Percentiles rank a stretch among this genome's conserved stretches.
Conservation (phyloP, 2,113 vertebrate genomes). For the Notechis scutatus region DNA sequence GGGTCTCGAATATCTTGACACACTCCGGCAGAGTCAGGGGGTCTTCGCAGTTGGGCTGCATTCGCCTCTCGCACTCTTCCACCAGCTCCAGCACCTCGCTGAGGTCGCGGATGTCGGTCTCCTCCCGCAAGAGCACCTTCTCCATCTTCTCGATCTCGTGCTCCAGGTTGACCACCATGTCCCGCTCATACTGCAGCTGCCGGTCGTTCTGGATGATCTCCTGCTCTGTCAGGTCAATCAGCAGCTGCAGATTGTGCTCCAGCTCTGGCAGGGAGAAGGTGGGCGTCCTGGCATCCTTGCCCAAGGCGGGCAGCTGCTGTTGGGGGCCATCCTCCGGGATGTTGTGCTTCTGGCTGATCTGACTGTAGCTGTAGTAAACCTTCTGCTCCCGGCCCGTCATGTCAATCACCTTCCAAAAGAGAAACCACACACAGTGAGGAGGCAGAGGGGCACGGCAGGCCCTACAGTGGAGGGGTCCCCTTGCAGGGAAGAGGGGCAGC, state of each 20-base stretch:
- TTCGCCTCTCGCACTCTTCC: conserved; percentile 82
- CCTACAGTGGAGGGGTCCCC: not conserved
- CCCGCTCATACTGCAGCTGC: conserved; percentile 90
- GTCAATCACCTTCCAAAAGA: conserved; percentile 85
- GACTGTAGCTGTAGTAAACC: conserved; percentile 97
- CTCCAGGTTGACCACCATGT: conserved; percentile 87
- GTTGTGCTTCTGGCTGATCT: conserved; percentile 95
- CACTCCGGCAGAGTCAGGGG: conserved; percentile 82
- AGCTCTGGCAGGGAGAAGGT: conserved; percentile 90
- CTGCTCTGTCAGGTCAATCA: conserved; percentile 95
- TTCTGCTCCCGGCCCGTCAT: conserved; percentile 96
- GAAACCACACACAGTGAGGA: not conserved
- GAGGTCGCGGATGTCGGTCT: conserved; percentile 79
- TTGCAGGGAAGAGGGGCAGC: not conserved
- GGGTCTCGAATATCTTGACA: conserved; percentile 83
- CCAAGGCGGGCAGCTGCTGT: conserved; percentile 30
- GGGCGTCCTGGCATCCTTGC: conserved; percentile 79
- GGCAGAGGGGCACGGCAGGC: not conserved
- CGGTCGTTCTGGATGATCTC: conserved; percentile 96
- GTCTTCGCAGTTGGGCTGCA: conserved; percentile 66
- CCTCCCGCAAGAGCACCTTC: conserved; percentile 76
- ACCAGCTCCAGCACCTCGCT: conserved; percentile 87
- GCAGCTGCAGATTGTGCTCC: conserved; percentile 94
- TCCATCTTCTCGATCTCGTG: conserved; percentile 86
- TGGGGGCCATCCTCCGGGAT: conserved; percentile 83